Percentiles rank a stretch among this genome's conserved stretches.
phyloP scores from a whole-genome alignment of 2,113 vertebrate genomes.

The Uropsilus gracilis region DNA sequence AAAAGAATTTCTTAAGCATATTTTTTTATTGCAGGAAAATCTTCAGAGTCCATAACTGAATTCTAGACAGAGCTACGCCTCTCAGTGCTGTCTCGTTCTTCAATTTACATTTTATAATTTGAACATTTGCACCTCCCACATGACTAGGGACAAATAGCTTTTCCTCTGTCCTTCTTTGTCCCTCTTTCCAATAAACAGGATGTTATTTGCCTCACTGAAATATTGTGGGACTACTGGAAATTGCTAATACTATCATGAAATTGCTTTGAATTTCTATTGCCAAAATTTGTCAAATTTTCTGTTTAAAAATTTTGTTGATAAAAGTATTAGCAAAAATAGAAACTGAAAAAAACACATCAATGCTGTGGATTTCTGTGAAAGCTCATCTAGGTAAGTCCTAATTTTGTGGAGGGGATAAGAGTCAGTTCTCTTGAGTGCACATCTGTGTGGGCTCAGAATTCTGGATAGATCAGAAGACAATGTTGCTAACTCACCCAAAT shows the following conservation, averaged over 20 bases:
- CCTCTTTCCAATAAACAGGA: not conserved
- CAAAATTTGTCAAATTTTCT: constrained; percentile 14
- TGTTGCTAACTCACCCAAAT: not conserved
- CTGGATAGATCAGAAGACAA: not conserved
- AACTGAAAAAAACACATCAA: not conserved
- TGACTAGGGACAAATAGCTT: not conserved
- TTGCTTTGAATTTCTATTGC: constrained; percentile 22
- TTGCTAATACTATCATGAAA: not conserved
- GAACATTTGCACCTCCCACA: not conserved
- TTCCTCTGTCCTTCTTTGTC: not conserved
- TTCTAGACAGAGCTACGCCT: not conserved
- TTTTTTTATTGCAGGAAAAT: constrained; percentile 58
- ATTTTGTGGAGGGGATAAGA: not conserved
- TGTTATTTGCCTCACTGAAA: not conserved
- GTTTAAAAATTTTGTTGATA: constrained; percentile 8
- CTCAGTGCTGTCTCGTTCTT: not conserved
- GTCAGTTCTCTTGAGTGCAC: not conserved
- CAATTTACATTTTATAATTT: not conserved
- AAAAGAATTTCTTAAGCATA: constrained; percentile 51
- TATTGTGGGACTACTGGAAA: not conserved
- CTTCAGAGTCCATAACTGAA: not conserved
- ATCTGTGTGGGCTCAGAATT: not conserved
- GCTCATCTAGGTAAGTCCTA: not conserved
- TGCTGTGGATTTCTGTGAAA: not conserved
- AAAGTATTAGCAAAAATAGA: not conserved